Percentiles rank a stretch among this genome's conserved stretches.
Conservation (phyloP, 2,113 vertebrate species). For the Vulpes vulpes region DNA sequence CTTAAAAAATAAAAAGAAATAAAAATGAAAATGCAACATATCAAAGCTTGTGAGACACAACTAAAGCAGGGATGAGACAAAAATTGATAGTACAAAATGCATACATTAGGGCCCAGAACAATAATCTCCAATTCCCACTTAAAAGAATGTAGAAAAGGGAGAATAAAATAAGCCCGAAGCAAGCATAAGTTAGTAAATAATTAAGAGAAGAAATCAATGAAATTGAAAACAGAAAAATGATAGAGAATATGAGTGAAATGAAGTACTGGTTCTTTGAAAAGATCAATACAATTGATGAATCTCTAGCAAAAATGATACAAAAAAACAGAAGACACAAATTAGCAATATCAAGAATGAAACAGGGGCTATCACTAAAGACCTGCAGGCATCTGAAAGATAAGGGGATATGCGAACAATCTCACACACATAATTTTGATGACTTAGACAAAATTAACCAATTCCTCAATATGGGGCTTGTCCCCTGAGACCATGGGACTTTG, state of each 20-base stretch:
- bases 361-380: background rate
- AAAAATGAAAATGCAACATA: background rate
- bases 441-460: background rate
- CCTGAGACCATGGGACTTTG: background rate
- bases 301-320: background rate
- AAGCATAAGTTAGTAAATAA: conserved; percentile 16
- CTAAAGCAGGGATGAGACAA: background rate
- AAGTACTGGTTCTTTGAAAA: background rate
- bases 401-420: background rate
- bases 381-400: background rate
- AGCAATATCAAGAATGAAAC: conserved; percentile 7
- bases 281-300: background rate
- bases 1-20: background rate
- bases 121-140: background rate
- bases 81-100: background rate
- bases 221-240: conserved; percentile 30
- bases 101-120: background rate
- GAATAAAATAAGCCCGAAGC: background rate
- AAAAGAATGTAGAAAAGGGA: conserved; percentile 27
- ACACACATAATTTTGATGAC: background rate
- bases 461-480: background rate
- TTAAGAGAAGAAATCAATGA: conserved; percentile 11
- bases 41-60: background rate
- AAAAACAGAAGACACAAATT: background rate
- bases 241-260: background rate